phyloP scores from a whole-genome alignment of 2,113 vertebrate genomes.

The Theropithecus gelada region DNA sequence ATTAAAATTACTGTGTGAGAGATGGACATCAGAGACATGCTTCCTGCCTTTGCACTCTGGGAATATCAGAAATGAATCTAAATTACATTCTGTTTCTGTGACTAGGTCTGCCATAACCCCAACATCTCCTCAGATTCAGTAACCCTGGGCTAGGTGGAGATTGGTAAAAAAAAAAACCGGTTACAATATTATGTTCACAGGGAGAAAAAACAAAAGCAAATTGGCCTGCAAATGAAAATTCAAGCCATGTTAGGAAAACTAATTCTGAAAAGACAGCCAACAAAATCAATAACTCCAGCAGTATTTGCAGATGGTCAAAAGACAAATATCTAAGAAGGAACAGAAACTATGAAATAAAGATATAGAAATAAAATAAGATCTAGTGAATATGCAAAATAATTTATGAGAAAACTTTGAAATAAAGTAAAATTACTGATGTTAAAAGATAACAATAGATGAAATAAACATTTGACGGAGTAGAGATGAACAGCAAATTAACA shows the following conservation, averaged over 20 bases:
- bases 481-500: background rate
- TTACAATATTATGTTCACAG: background rate
- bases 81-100: background rate
- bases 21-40: too few relatives aligned
- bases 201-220: background rate
- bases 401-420: background rate
- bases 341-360: background rate
- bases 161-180: too few relatives aligned
- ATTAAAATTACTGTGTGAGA: background rate
- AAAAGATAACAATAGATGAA: background rate
- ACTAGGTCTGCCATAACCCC: background rate
- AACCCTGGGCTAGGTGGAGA: background rate
- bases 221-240: background rate
- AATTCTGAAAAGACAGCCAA: background rate
- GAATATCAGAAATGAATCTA: background rate
- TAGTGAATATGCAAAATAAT: background rate
- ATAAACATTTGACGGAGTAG: background rate
- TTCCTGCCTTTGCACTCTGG: background rate
- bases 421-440: background rate
- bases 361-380: background rate
- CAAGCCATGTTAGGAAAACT: background rate
- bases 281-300: background rate
- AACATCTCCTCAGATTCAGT: background rate
- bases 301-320: background rate
- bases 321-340: background rate